phyloP scores from a whole-genome alignment of 2,113 vertebrate genomes.

The Cephalophus harveyi region DNA sequence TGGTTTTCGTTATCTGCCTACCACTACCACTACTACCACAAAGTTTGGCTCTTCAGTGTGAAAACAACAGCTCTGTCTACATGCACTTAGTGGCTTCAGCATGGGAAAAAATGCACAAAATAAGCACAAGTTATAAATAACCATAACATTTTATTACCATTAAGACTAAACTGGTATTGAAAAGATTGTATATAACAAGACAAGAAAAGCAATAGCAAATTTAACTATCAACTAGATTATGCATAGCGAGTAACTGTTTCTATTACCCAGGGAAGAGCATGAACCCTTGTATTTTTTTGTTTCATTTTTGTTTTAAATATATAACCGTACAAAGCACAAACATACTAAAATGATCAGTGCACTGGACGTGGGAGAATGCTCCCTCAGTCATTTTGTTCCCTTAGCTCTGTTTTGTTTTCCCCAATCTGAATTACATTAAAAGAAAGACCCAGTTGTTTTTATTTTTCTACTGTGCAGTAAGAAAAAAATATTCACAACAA shows the following conservation, averaged over 20 bases:
- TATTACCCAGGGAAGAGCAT: constrained; percentile 98
- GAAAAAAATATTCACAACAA: constrained; percentile 98
- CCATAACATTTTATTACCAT: constrained; percentile 99
- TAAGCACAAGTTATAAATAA: constrained; percentile 99
- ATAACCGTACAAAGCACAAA: constrained; percentile 99
- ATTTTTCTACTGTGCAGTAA: constrained; percentile 90
- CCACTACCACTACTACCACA: constrained; percentile 72
- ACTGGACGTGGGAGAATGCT: constrained; percentile 97
- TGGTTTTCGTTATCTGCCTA: constrained; percentile 81
- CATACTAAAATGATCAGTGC: constrained; percentile 99
- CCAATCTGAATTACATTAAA: constrained; percentile 88
- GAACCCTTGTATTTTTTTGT: constrained; percentile 83
- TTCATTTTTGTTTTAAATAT: constrained; percentile 98
- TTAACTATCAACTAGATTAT: constrained; percentile 99
- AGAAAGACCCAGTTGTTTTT: constrained; percentile 86
- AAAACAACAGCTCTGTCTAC: constrained; percentile 84
- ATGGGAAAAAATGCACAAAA: constrained; percentile 97
- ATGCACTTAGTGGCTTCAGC: constrained; percentile 88
- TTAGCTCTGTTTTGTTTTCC: constrained; percentile 93
- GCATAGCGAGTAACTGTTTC: constrained; percentile 99
- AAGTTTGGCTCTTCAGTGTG: constrained; percentile 82
- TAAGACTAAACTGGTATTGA: constrained; percentile 99
- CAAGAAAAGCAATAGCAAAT: constrained; percentile 99
- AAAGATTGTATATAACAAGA: constrained; percentile 99
- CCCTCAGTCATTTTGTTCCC: constrained; percentile 97